Conservation (phyloP, 2,888 invertebrate genomes). For the Lepidonotus clava region DNA sequence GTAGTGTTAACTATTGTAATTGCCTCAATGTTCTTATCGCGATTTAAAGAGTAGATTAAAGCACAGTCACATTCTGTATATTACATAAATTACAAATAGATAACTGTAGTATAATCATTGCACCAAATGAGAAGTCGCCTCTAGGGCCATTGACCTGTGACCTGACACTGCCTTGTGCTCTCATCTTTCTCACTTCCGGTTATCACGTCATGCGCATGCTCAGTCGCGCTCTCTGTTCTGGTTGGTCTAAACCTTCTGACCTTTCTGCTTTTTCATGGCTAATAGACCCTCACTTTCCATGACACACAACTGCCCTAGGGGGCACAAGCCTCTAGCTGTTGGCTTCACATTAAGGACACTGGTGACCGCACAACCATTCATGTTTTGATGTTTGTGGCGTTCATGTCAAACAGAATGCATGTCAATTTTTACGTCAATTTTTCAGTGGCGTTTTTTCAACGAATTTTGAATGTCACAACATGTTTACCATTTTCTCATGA, state of each 20-base stretch:
- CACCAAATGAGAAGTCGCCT: too few species aligned
- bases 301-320: not conserved
- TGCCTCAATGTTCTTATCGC: too few species aligned
- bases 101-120: too few species aligned
- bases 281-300: not conserved
- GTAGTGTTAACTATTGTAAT: too few species aligned
- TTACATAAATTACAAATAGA: too few species aligned
- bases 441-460: not conserved
- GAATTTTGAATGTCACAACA: constrained; percentile 25
- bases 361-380: not conserved
- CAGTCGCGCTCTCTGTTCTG: constrained; percentile 5
- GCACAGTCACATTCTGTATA: too few species aligned
- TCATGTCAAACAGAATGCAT: not conserved
- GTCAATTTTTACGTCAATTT: constrained; percentile 14
- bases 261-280: not conserved
- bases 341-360: not conserved
- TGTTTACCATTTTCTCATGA: too few species aligned
- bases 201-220: constrained; percentile 9
- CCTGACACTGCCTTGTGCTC: too few species aligned
- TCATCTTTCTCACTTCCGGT: constrained; percentile 6
- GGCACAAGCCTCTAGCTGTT: not conserved
- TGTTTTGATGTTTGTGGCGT: constrained; percentile 18
- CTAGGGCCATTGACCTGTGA: too few species aligned
- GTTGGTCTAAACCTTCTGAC: not conserved
- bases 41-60: too few species aligned